A percentile compares a stretch with the other conserved stretches of the same genome.
Conservation (phyloP, 2,888 invertebrate species). For the Sarcophaga subvicina region DNA sequence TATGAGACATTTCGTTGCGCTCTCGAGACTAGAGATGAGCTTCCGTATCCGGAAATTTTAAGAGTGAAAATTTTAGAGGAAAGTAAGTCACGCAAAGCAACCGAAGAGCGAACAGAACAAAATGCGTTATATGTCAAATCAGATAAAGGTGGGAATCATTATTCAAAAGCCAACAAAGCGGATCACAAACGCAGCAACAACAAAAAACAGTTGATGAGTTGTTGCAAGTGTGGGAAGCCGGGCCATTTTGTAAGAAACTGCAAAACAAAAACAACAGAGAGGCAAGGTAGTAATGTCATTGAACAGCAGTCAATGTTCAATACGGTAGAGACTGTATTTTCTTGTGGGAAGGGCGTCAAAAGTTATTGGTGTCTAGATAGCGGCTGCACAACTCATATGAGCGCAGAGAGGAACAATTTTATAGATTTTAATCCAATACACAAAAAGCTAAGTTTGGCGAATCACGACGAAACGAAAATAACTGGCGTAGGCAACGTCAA, state of each 20-base stretch:
- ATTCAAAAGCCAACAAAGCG: not conserved
- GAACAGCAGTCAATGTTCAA: conserved; percentile 29
- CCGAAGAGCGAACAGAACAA: conserved; percentile 38
- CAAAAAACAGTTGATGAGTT: conserved; percentile 15
- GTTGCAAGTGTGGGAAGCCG: conserved; percentile 38
- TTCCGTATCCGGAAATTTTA: too few species aligned
- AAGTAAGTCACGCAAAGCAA: conserved; percentile 40
- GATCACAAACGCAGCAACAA: not conserved
- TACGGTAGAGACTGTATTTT: not conserved
- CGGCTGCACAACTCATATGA: conserved; percentile 50
- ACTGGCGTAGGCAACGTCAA: conserved; percentile 51
- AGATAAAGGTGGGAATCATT: conserved; percentile 1
- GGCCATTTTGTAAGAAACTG: conserved; percentile 53
- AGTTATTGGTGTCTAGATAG: conserved; percentile 46
- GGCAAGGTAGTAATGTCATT: not conserved
- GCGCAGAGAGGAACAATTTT: conserved; percentile 27
- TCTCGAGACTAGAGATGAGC: too few species aligned
- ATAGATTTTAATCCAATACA: conserved; percentile 30
- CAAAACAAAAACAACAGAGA: conserved; percentile 17
- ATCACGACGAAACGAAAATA: conserved; percentile 60
- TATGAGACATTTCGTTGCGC: too few species aligned
- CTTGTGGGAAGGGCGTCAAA: conserved; percentile 29
- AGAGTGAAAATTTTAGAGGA: conserved; percentile 24
- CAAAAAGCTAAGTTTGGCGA: conserved; percentile 56
- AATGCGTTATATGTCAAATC: not conserved